Evolutionary conservation across 2,888 invertebrate species (phyloP).

Genomic region (Blomia tropicalis): DNA sequence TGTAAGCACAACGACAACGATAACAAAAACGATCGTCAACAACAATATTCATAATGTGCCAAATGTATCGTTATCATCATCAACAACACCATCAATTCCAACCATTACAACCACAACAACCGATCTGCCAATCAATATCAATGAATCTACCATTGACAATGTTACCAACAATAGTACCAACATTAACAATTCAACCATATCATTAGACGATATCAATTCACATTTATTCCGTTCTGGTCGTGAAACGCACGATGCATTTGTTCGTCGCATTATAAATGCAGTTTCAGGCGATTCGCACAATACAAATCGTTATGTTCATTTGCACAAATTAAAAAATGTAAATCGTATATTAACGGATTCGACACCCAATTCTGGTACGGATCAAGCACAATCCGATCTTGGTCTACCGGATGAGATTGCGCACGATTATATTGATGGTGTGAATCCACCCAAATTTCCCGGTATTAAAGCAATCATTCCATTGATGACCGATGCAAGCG

Average conservation of each 20-base stretch:
- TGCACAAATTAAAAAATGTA: background rate
- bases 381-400: constrained; percentile 4
- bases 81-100: background rate
- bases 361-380: no score
- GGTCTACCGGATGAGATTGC: constrained; percentile 21
- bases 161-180: background rate
- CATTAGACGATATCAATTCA: background rate
- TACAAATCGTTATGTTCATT: background rate
- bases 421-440: constrained; percentile 19
- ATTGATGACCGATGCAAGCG: background rate
- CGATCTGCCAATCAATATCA: background rate
- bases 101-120: background rate
- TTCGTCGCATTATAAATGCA: background rate
- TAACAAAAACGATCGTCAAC: background rate
- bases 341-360: background rate
- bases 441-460: constrained; percentile 22
- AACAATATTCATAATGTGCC: background rate
- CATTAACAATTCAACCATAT: background rate
- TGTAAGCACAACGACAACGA: background rate
- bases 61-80: background rate
- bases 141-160: background rate
- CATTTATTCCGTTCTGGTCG: constrained; percentile 2
- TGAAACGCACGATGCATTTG: constrained; percentile 3
- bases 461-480: background rate
- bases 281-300: constrained; percentile 2